Evolutionary conservation across 30 jellyfish, hydroid and myxozoan genomes (phyloP).

Genomic region (Nemopilema nomurai): DNA sequence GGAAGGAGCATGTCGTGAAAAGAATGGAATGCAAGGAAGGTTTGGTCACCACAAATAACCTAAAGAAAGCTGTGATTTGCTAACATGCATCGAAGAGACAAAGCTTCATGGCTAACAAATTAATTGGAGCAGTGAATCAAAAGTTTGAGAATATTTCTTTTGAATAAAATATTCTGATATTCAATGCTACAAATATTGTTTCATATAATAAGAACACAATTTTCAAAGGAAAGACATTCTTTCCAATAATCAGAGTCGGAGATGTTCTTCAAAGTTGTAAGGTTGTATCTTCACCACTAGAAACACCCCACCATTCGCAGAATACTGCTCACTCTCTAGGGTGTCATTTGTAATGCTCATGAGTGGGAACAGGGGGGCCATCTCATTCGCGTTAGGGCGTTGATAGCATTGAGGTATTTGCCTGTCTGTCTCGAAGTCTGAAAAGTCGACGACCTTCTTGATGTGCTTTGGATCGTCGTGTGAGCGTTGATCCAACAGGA

Average conservation of each 20-base stretch:
- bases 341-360: slow-evolving; percentile 19
- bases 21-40: too few species aligned
- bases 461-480: slow-evolving; percentile 15
- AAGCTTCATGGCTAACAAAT: too few species aligned
- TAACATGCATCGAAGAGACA: too few species aligned
- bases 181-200: too few species aligned
- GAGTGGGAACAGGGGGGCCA: slow-evolving; percentile 6
- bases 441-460: slow-evolving; percentile 26
- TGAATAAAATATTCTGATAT: too few species aligned
- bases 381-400: background rate
- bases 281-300: slow-evolving; percentile 22
- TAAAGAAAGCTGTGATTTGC: too few species aligned
- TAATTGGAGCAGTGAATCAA: too few species aligned
- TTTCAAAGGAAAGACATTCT: too few species aligned
- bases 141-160: too few species aligned
- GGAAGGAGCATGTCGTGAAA: too few species aligned
- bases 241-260: background rate
- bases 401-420: slow-evolving; percentile 32
- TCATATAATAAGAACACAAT: too few species aligned
- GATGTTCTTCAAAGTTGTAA: slow-evolving; percentile 36
- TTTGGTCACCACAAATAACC: too few species aligned
- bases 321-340: slow-evolving; percentile 3
- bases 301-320: slow-evolving; percentile 19
- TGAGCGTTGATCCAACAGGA: slow-evolving; percentile 17
- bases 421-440: slow-evolving; percentile 21